Percentiles rank a stretch among this genome's conserved stretches.
phyloP scores from a whole-genome alignment of 2,888 invertebrate species.

The Peribatodes rhomboidaria region DNA sequence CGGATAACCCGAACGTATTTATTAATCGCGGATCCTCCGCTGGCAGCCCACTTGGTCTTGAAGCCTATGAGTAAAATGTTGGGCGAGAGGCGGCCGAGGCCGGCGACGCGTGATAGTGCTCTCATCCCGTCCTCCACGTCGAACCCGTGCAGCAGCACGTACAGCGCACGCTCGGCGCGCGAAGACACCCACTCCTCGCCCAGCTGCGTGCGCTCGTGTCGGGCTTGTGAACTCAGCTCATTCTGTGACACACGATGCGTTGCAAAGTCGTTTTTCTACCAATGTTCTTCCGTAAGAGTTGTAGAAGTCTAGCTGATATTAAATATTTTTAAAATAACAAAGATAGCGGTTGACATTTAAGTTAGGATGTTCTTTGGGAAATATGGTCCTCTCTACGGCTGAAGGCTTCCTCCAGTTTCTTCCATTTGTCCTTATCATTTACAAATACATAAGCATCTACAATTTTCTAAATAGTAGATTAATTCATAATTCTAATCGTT shows the following conservation, averaged over 20 bases:
- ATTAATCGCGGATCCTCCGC: not conserved
- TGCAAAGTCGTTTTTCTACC: too few relatives aligned
- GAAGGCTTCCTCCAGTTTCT: too few relatives aligned
- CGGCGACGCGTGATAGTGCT: not conserved
- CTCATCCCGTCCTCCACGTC: slow-evolving; percentile 91
- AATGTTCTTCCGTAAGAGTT: too few relatives aligned
- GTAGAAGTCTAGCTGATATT: too few relatives aligned
- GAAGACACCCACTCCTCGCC: slow-evolving; percentile 91
- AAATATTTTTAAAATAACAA: too few relatives aligned
- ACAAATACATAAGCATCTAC: too few relatives aligned
- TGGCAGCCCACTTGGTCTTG: not conserved
- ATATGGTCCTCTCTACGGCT: too few relatives aligned
- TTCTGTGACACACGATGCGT: slow-evolving; percentile 52
- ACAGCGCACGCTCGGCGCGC: slow-evolving; percentile 95
- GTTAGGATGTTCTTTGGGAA: too few relatives aligned
- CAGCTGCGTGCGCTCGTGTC: not conserved
- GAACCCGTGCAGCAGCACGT: slow-evolving; percentile 91
- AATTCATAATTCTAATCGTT: too few relatives aligned
- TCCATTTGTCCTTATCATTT: too few relatives aligned
- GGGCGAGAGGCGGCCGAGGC: slow-evolving; percentile 8
- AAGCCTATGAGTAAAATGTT: slow-evolving; percentile 9
- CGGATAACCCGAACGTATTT: slow-evolving; percentile 95
- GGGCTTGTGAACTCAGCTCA: not conserved
- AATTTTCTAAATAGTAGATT: too few relatives aligned
- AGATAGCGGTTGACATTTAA: too few relatives aligned